Conservation (phyloP, 2,797 vertebrate species). For the Hemitrygon akajei region DNA sequence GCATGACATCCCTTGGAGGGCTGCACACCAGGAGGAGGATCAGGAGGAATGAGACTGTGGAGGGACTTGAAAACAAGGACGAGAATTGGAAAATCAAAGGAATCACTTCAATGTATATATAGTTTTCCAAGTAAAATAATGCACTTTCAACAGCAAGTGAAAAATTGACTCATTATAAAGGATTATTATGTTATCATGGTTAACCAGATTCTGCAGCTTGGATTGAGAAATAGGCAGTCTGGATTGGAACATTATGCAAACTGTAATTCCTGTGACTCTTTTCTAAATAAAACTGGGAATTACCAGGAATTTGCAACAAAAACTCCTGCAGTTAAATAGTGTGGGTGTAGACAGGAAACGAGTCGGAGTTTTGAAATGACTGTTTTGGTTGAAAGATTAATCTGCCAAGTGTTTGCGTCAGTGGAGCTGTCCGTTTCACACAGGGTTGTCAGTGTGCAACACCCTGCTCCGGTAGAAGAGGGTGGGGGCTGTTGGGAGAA, state of each 20-base stretch:
- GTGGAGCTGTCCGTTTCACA: not conserved
- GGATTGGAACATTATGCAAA: not conserved
- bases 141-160: not conserved
- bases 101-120: not conserved
- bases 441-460: not conserved
- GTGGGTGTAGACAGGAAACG: conserved; percentile 32
- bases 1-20: too few relatives aligned
- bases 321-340: not conserved
- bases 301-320: conserved; percentile 22
- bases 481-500: not conserved
- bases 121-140: not conserved
- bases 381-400: conserved; percentile 28
- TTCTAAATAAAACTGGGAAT: conserved; percentile 23
- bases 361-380: conserved; percentile 17
- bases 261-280: not conserved
- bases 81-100: not conserved
- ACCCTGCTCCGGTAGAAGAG: not conserved
- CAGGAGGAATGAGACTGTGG: too few relatives aligned
- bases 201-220: not conserved
- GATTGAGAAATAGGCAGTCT: not conserved
- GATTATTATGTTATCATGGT: not conserved
- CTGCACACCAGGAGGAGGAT: too few relatives aligned
- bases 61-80: too few relatives aligned
- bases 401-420: not conserved
- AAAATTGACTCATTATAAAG: not conserved